Conservation (phyloP, 2,113 vertebrate genomes). For the Engystomops pustulosus region DNA sequence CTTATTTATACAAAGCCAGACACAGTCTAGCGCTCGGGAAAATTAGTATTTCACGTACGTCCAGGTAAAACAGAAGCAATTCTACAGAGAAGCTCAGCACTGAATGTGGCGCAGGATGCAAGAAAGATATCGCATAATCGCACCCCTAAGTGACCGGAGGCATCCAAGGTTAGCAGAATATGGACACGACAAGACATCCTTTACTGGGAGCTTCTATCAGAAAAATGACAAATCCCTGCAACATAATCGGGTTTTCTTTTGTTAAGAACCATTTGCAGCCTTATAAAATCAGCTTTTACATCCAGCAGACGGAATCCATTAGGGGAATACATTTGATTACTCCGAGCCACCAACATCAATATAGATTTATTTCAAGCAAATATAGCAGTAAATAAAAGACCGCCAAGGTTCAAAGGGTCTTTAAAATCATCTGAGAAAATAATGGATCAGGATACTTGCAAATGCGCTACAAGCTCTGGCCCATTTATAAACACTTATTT, state of each 20-base stretch:
- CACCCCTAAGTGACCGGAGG: too few species aligned
- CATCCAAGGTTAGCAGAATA: background rate
- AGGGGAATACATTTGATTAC: conserved; percentile 20
- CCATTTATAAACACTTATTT: background rate
- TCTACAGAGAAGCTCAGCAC: background rate
- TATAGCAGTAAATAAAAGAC: background rate
- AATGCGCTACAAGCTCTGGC: background rate
- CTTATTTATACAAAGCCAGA: background rate
- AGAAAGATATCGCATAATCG: too few species aligned
- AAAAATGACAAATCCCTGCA: background rate
- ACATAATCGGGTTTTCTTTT: conserved; percentile 11
- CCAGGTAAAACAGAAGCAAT: background rate
- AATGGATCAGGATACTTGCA: background rate
- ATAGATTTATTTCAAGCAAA: conserved; percentile 5
- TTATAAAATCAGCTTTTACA: background rate
- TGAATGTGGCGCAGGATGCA: background rate
- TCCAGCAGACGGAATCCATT: conserved; percentile 32
- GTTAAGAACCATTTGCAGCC: conserved; percentile 15
- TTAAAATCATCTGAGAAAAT: background rate
- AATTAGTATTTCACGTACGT: background rate
- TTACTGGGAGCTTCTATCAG: background rate
- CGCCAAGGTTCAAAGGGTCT: background rate
- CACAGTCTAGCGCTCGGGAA: background rate
- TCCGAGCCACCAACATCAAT: background rate
- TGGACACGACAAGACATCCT: background rate